These are phyloP conservation scores for Cerastis rubricosa DNA, from an alignment of 2,888 invertebrate species.

Conservation along the genomic window DNA sequence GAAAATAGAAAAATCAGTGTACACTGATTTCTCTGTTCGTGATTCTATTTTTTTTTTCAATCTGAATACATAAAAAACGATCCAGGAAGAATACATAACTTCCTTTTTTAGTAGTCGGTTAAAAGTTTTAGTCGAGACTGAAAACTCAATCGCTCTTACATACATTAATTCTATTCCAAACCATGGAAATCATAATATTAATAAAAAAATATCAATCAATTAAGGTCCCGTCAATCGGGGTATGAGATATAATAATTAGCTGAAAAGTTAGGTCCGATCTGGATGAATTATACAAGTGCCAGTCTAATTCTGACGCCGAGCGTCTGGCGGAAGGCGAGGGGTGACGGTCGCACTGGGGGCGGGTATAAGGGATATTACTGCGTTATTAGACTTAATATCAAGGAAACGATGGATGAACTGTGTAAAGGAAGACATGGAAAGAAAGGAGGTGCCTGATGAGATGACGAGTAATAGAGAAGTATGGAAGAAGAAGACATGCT, in stretches of 20 bases:
- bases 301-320: constrained; percentile 76
- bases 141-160: not conserved
- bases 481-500: no score
- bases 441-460: no score
- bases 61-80: no score
- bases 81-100: no score
- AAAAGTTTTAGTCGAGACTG: constrained; percentile 18
- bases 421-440: no score
- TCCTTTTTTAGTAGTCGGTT: no score
- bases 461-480: no score
- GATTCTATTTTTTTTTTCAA: no score
- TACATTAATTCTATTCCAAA: constrained; percentile 2
- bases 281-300: constrained; percentile 78
- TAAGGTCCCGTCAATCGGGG: constrained; percentile 57
- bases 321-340: constrained; percentile 70
- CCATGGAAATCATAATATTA: not conserved
- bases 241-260: constrained; percentile 73
- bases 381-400: not conserved
- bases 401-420: no score
- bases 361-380: constrained; percentile 23
- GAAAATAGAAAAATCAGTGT: no score
- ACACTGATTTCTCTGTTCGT: no score
- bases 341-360: constrained; percentile 57
- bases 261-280: constrained; percentile 75
- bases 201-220: constrained; percentile 44